A percentile compares a stretch with the other conserved stretches of the same genome.
These are phyloP conservation scores for Myxocyprinus asiaticus DNA, from an alignment of 2,113 vertebrate species.

Conservation along the genomic window DNA sequence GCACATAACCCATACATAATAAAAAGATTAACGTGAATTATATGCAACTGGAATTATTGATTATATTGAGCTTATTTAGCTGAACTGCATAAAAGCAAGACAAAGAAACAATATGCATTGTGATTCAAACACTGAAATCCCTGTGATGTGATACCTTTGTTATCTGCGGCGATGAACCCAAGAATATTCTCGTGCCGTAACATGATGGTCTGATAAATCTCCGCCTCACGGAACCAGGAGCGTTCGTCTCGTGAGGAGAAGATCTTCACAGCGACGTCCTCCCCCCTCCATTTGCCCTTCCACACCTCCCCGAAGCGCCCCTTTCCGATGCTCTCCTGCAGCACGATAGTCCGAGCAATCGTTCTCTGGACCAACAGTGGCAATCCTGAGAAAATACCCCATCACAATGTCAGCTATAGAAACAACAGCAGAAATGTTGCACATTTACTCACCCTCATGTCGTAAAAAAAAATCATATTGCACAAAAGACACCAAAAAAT, in stretches of 20 bases:
- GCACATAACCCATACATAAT: too few species aligned
- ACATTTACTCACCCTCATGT: too few species aligned
- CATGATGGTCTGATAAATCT: constrained; percentile 97
- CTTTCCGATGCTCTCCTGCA: constrained; percentile 93
- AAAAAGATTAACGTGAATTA: too few species aligned
- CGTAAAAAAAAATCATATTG: too few species aligned
- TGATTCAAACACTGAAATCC: too few species aligned
- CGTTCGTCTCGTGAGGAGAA: constrained; percentile 95
- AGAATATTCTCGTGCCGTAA: constrained; percentile 95
- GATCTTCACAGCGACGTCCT: constrained; percentile 97
- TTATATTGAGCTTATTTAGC: too few species aligned
- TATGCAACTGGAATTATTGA: too few species aligned
- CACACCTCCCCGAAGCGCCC: constrained; percentile 95
- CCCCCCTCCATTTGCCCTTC: constrained; percentile 94
- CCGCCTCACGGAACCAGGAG: constrained; percentile 97
- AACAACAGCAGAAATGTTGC: too few species aligned
- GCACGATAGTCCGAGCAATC: constrained; percentile 93
- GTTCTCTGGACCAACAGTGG: constrained; percentile 94
- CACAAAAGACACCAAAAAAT: too few species aligned
- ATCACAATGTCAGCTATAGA: background rate
- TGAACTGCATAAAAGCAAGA: too few species aligned
- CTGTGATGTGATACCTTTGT: constrained; percentile 83
- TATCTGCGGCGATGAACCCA: constrained; percentile 96
- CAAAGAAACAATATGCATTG: too few species aligned
- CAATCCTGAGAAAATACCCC: constrained; percentile 74